Percentiles rank a stretch among this genome's conserved stretches.
Conservation (phyloP, 2,888 invertebrate genomes). For the Phrixothrix hirtus region DNA sequence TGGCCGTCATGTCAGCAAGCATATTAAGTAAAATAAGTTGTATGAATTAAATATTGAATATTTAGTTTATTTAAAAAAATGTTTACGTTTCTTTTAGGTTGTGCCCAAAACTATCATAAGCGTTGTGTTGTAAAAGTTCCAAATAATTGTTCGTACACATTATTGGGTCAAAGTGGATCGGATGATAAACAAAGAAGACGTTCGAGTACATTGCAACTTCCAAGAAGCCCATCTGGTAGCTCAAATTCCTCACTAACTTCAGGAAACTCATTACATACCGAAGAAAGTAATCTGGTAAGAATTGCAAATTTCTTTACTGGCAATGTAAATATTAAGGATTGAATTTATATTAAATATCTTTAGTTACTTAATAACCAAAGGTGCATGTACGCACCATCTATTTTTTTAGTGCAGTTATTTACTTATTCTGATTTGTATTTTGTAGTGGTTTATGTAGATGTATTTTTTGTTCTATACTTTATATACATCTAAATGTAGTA, state of each 20-base stretch:
- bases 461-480: neutral
- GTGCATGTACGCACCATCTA: constrained; percentile 6
- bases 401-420: constrained; percentile 4
- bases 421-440: constrained; percentile 4
- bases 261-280: constrained; percentile 58
- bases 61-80: no score
- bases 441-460: neutral
- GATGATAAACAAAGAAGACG: constrained; percentile 53
- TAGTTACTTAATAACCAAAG: constrained; percentile 4
- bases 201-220: constrained; percentile 58
- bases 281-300: constrained; percentile 78
- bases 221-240: constrained; percentile 76
- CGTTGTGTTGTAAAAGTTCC: constrained; percentile 96
- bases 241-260: constrained; percentile 70
- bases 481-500: no score
- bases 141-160: constrained; percentile 83
- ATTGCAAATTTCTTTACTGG: constrained; percentile 56
- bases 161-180: constrained; percentile 49
- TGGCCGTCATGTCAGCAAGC: no score
- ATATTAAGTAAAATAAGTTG: no score
- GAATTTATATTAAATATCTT: constrained; percentile 8
- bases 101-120: constrained; percentile 98
- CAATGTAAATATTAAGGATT: constrained; percentile 46
- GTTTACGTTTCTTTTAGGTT: constrained; percentile 67
- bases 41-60: no score